Percentiles rank a stretch among this genome's conserved stretches.
Evolutionary conservation across 1,140 invertebrate genomes (phyloP).

Genomic region (Rhopalosiphum maidis): DNA sequence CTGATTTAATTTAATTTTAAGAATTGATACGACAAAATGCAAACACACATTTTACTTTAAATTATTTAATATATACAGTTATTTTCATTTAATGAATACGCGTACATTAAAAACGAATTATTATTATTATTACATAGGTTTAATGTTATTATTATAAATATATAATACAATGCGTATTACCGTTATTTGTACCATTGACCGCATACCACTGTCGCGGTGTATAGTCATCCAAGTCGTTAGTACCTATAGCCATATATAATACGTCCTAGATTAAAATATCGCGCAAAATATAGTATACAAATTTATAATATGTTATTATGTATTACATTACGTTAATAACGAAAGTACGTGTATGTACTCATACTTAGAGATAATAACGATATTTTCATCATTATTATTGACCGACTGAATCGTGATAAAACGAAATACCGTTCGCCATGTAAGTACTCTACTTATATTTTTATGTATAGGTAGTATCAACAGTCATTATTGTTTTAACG

Average conservation of each 20-base stretch:
- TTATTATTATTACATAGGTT: background rate
- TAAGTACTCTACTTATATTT: background rate
- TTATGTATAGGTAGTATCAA: background rate
- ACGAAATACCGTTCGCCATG: background rate
- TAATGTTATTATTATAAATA: background rate
- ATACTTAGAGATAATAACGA: background rate
- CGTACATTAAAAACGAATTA: background rate
- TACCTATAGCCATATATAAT: background rate
- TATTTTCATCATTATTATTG: background rate
- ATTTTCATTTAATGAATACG: no score
- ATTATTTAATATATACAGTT: no score
- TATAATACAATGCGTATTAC: background rate
- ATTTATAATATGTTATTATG: background rate
- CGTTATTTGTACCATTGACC: slow-evolving; percentile 31
- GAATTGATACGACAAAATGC: background rate
- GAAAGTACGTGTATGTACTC: background rate
- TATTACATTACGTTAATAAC: background rate
- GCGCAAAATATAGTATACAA: background rate
- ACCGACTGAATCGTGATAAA: background rate
- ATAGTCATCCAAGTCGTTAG: background rate
- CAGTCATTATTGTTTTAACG: background rate
- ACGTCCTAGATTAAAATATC: background rate
- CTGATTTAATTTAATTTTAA: background rate
- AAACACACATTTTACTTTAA: background rate
- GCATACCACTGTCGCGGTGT: background rate